Conservation (phyloP, 2,797 vertebrate species). For the Cyclura pinguis region DNA sequence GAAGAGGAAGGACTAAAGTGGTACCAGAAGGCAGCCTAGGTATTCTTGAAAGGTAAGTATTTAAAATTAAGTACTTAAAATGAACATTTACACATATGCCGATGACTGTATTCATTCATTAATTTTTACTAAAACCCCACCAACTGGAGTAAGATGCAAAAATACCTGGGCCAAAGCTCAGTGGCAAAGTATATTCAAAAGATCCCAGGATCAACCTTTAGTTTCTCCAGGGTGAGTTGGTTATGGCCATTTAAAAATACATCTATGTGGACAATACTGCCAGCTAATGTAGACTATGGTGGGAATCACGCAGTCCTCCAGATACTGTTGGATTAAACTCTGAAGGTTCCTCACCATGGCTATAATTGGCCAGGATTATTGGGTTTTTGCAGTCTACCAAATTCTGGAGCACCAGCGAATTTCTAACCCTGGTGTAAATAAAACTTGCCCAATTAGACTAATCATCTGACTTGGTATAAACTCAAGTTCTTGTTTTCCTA, state of each 20-base stretch:
- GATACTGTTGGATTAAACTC: too few relatives aligned
- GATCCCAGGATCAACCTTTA: not conserved
- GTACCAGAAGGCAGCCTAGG: not conserved
- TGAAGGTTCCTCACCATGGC: too few relatives aligned
- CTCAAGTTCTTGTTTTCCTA: not conserved
- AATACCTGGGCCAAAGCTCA: not conserved
- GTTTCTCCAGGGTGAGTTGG: not conserved
- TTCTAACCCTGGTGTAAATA: not conserved
- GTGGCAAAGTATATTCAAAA: not conserved
- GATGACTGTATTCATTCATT: not conserved
- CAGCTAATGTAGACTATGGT: not conserved
- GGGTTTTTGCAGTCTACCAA: too few relatives aligned
- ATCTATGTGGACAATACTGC: not conserved
- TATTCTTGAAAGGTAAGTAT: not conserved
- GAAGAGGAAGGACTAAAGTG: not conserved
- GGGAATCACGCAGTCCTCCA: too few relatives aligned
- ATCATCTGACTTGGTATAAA: not conserved
- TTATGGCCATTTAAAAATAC: not conserved
- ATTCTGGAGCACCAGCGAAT: too few relatives aligned
- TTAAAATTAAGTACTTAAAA: not conserved
- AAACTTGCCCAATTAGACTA: not conserved
- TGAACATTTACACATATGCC: not conserved
- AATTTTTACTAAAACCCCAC: not conserved
- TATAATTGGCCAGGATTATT: too few relatives aligned
- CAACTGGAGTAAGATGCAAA: not conserved